Conservation (phyloP, 2,888 invertebrate species). For the Elysia crispata region DNA sequence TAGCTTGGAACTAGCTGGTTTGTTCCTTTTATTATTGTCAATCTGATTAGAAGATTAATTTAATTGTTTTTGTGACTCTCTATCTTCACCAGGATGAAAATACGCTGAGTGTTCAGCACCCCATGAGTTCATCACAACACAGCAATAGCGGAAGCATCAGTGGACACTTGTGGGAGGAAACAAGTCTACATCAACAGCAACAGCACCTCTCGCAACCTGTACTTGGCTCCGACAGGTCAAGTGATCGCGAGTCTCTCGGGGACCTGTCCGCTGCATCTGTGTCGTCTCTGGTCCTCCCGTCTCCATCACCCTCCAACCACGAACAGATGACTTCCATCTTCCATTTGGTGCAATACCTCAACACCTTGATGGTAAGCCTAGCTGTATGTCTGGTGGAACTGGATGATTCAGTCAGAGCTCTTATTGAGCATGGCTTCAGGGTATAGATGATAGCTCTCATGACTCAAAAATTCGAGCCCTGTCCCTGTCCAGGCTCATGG, state of each 20-base stretch:
- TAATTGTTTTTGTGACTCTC: no score
- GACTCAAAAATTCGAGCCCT: no score
- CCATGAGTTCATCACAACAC: neutral
- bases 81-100: no score
- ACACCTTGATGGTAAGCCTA: constrained; percentile 83
- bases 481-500: no score
- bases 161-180: neutral
- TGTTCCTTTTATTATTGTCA: no score
- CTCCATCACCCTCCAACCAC: constrained; percentile 79
- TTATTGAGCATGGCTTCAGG: no score
- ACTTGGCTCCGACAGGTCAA: constrained; percentile 46
- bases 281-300: constrained; percentile 69
- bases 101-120: neutral
- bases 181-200: neutral
- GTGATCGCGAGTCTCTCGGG: constrained; percentile 58
- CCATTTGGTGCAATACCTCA: constrained; percentile 90
- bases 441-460: no score
- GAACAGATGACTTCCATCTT: constrained; percentile 87
- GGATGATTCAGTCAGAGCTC: no score
- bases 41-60: no score
- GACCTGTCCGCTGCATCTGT: constrained; percentile 60
- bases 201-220: constrained; percentile 25
- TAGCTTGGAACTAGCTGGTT: no score
- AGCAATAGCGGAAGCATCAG: neutral
- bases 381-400: neutral